These are phyloP conservation scores for Siniperca chuatsi DNA, from an alignment of 2,113 vertebrate species.

Conservation along the genomic window DNA sequence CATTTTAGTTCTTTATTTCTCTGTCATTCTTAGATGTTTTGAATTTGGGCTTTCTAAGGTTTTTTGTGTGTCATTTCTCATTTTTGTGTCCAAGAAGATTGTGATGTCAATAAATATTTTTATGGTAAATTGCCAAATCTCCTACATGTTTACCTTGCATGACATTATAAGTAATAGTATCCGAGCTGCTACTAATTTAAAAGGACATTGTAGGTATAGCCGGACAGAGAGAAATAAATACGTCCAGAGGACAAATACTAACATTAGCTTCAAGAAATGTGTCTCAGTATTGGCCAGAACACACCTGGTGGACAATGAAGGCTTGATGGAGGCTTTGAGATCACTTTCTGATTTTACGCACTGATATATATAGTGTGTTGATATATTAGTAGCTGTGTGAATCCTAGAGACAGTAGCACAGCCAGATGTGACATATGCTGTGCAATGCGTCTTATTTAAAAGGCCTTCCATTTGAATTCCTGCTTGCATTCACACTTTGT, in stretches of 20 bases:
- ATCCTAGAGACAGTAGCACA: slow-evolving; percentile 33
- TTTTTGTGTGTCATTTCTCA: slow-evolving; percentile 58
- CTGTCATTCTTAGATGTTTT: slow-evolving; percentile 54
- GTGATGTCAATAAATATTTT: slow-evolving; percentile 82
- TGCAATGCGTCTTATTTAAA: slow-evolving; percentile 54
- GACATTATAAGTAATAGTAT: background rate
- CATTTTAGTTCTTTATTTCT: slow-evolving; percentile 41
- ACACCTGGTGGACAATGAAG: background rate
- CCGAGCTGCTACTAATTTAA: background rate
- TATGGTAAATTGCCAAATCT: slow-evolving; percentile 66
- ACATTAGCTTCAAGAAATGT: slow-evolving; percentile 1
- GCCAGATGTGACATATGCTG: slow-evolving; percentile 56
- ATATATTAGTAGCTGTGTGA: slow-evolving; percentile 14
- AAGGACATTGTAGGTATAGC: background rate
- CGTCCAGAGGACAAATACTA: background rate
- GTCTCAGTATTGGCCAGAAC: background rate
- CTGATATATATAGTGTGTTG: background rate
- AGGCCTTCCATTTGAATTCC: slow-evolving; percentile 76
- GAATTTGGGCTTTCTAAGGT: slow-evolving; percentile 60
- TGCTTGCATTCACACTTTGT: slow-evolving; percentile 81
- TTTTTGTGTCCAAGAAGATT: slow-evolving; percentile 65
- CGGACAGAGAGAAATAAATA: background rate
- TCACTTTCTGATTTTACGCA: background rate
- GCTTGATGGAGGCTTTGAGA: background rate
- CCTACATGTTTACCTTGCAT: slow-evolving; percentile 9